phyloP scores from a whole-genome alignment of 1,140 invertebrate species.

The Neuroterus valhalla region DNA sequence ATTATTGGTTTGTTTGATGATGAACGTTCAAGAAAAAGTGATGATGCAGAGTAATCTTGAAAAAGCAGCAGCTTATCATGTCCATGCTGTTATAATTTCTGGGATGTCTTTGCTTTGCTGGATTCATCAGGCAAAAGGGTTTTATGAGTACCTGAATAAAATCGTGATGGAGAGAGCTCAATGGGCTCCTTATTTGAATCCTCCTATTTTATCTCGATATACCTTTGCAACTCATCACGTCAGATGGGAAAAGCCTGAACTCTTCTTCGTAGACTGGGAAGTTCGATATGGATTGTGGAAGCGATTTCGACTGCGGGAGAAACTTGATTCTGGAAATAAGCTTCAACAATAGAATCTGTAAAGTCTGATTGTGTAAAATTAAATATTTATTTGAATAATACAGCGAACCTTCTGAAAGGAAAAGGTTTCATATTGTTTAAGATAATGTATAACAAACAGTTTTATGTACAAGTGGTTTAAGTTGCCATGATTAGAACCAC shows the following conservation, averaged over 20 bases:
- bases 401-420: neutral
- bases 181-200: constrained; percentile 79
- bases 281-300: constrained; percentile 79
- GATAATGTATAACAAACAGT: constrained; percentile 12
- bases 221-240: constrained; percentile 76
- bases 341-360: neutral
- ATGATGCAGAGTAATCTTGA: constrained; percentile 55
- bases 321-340: neutral
- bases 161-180: constrained; percentile 75
- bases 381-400: constrained; percentile 22
- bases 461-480: constrained; percentile 33
- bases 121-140: constrained; percentile 76
- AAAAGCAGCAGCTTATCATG: constrained; percentile 68
- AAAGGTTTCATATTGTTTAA: neutral
- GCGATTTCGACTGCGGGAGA: constrained; percentile 68
- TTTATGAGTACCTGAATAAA: constrained; percentile 77
- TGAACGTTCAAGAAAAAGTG: constrained; percentile 76
- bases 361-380: neutral
- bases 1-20: constrained; percentile 74
- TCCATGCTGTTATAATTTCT: constrained; percentile 77
- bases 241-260: constrained; percentile 77
- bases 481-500: constrained; percentile 72
- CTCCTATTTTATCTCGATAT: constrained; percentile 75
- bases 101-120: constrained; percentile 78
- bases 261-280: constrained; percentile 80